Conservation (phyloP, 2,888 invertebrate species). For the Chironomus tentans region DNA sequence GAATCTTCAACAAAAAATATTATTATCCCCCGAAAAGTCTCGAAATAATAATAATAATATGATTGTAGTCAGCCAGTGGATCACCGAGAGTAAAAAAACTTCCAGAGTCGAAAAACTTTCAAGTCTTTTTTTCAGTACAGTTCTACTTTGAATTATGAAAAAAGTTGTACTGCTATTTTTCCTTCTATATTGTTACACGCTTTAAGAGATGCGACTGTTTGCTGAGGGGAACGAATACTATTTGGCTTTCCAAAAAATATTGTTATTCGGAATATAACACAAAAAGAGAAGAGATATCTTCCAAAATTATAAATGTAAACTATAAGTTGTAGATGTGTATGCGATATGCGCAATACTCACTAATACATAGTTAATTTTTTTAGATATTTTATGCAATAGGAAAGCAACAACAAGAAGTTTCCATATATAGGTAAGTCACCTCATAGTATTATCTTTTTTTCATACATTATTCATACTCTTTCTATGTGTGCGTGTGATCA, state of each 20-base stretch:
- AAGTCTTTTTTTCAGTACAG: not conserved
- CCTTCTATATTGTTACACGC: slow-evolving; percentile 18
- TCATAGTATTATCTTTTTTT: slow-evolving; percentile 12
- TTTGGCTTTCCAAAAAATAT: slow-evolving; percentile 38
- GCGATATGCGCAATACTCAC: slow-evolving; percentile 2
- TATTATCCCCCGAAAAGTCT: not conserved
- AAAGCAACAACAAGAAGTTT: not conserved
- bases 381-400: not conserved
- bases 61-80: no score
- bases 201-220: slow-evolving; percentile 42
- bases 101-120: not conserved
- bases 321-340: slow-evolving; percentile 9
- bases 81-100: not conserved
- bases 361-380: not conserved
- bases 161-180: no score
- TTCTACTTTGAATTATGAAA: no score
- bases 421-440: slow-evolving; percentile 15
- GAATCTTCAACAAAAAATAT: not conserved
- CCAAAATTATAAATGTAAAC: slow-evolving; percentile 27
- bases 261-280: slow-evolving; percentile 26
- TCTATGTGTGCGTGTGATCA: not conserved
- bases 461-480: slow-evolving; percentile 17
- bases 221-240: slow-evolving; percentile 46
- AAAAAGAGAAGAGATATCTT: slow-evolving; percentile 16
- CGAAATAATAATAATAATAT: not conserved